Base-by-base conservation (phyloP, 2,888 invertebrate species). In the Ellobium chinense region DNA sequence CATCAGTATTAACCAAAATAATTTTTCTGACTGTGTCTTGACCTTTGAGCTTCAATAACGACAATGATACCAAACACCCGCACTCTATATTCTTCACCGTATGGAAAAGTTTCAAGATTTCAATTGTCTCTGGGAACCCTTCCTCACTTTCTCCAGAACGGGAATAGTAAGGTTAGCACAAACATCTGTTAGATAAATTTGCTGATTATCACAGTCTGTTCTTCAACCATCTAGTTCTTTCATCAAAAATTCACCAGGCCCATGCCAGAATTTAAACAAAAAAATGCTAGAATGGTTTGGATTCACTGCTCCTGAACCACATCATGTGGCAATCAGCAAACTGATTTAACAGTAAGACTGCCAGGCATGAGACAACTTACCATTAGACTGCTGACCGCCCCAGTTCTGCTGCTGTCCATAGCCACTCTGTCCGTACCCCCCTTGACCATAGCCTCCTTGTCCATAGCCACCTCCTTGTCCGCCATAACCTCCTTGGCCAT, bases 361-460 rank as follows among this genome's bases (percentile, higher is more conserved):
- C 66, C 27, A n/a, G n/a, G n/a, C n/a, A n/a, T n/a, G n/a, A n/a
- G n/a, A n/a, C 0, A 34, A 62, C 65, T 65, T 65, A 70, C 80
- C 73, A 46, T 39, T 58, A 34, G 74, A 36, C 21, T 68, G 82
- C 36, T 36, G 60, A 29, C 69, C 73, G 14, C 77, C 78, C 73
- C 69, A 78, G n/a, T 73, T 73, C 31, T 74, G 74, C 29, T 77
- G 77, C 62, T 73, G 78, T 4, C 72, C 68, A 37, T 68, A 77
- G 34, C 77, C 77, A n/a, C 46, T 18, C 46, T 46, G 46, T 18
- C 18, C 9, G 46, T 18, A n/a, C n/a, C n/a, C n/a, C n/a, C n/a
- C n/a, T n/a, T n/a, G 7, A 46, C 46, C 46, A 46, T 46, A 46
- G 46, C 65, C 65, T n/a, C n/a, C n/a, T n/a, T 73, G 78, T 4